Conservation (phyloP, 2,797 vertebrate species). For the Momotus momota region DNA sequence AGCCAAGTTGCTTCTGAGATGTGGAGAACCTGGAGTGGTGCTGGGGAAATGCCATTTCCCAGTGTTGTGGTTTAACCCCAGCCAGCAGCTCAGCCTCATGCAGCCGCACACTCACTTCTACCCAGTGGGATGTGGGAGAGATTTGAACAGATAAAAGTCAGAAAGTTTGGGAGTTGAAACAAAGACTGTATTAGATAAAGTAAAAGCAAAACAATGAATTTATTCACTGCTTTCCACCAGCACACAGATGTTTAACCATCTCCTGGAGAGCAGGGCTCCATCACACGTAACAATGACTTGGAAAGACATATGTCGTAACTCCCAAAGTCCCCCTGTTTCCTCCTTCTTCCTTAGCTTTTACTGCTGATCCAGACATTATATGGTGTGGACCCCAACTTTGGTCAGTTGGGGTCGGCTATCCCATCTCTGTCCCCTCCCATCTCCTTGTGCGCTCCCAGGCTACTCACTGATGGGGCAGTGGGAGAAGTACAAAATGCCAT, state of each 20-base stretch:
- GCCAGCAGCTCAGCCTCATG: not conserved
- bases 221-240: accelerated
- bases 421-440: accelerated
- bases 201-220: not conserved
- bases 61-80: not conserved
- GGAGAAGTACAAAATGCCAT: not conserved
- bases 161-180: not conserved
- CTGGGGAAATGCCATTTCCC: not conserved
- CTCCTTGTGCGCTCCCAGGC: no score
- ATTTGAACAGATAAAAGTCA: accelerated
- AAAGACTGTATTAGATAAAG: not conserved
- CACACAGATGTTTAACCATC: not conserved
- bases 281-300: accelerated
- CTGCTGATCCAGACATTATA: not conserved
- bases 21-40: not conserved
- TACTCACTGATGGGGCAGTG: accelerated
- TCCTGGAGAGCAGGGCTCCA: not conserved
- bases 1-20: not conserved
- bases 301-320: accelerated
- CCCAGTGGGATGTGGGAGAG: not conserved
- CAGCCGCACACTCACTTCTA: not conserved
- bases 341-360: not conserved
- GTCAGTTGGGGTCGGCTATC: not conserved
- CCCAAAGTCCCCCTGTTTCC: accelerated
- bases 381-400: not conserved